These are phyloP conservation scores for Drosophila demipolita DNA, from an alignment of 2,888 invertebrate genomes.

Conservation along the genomic window DNA sequence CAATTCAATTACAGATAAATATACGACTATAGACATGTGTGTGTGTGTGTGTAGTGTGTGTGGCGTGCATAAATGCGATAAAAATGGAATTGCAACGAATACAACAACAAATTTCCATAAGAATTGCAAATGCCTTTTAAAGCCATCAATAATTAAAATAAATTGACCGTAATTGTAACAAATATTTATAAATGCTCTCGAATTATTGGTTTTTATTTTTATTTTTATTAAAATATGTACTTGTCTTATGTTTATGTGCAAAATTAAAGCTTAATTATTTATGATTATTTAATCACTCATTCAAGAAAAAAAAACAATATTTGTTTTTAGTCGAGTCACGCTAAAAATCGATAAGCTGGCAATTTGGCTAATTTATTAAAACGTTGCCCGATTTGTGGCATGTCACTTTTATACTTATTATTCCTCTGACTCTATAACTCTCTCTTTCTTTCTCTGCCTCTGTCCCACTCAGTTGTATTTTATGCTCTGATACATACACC, in stretches of 20 bases:
- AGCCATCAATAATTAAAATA: constrained; percentile 64
- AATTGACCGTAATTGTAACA: constrained; percentile 67
- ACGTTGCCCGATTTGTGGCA: constrained; percentile 42
- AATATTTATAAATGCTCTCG: constrained; percentile 29
- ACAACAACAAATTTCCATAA: constrained; percentile 9
- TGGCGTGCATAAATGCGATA: constrained; percentile 6
- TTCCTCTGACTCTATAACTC: neutral
- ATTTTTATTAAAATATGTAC: constrained; percentile 14
- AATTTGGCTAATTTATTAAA: constrained; percentile 5
- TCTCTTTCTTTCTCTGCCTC: neutral
- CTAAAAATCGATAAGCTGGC: constrained; percentile 5
- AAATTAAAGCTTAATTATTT: constrained; percentile 25
- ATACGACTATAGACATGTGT: constrained; percentile 13
- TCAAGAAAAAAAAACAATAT: neutral
- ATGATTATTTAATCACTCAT: constrained; percentile 44
- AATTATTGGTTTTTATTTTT: constrained; percentile 1
- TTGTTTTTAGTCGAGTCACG: neutral
- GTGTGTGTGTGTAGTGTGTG: constrained; percentile 6
- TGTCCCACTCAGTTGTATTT: neutral
- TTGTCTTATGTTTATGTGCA: constrained; percentile 37
- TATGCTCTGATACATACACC: constrained; percentile 15
- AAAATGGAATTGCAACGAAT: constrained; percentile 32
- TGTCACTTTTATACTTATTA: constrained; percentile 3
- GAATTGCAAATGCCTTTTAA: constrained; percentile 23
- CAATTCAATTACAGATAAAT: constrained; percentile 70